Evolutionary conservation across 1,140 invertebrate genomes (phyloP).

Genomic region (Drosophila bifasciata): DNA sequence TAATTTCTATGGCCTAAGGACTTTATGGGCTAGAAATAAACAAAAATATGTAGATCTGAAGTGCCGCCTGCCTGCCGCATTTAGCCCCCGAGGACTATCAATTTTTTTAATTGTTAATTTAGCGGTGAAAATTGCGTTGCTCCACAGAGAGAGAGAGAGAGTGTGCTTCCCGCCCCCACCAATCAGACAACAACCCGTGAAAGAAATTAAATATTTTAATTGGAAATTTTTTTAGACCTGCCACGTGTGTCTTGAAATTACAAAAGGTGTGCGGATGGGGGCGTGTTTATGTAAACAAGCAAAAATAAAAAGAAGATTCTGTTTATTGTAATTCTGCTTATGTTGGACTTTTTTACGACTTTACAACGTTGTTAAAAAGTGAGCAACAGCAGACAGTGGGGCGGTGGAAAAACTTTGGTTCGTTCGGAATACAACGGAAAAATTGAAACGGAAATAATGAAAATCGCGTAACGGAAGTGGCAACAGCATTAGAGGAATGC

Average conservation of each 20-base stretch:
- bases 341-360: constrained; percentile 70
- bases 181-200: constrained; percentile 74
- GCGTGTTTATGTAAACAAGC: constrained; percentile 60
- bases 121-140: constrained; percentile 74
- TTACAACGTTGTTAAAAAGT: constrained; percentile 79
- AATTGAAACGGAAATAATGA: constrained; percentile 83
- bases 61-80: constrained; percentile 5
- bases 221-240: constrained; percentile 68
- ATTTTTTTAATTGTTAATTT: constrained; percentile 83
- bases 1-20: constrained; percentile 45
- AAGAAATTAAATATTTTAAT: constrained; percentile 83
- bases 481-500: constrained; percentile 65
- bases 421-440: constrained; percentile 72
- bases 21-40: constrained; percentile 23
- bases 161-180: constrained; percentile 16
- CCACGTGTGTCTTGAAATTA: constrained; percentile 34
- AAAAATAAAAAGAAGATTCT: constrained; percentile 43
- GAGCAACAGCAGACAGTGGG: constrained; percentile 49
- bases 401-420: constrained; percentile 31
- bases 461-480: constrained; percentile 82
- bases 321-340: constrained; percentile 44
- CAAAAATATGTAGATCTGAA: constrained; percentile 37
- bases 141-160: constrained; percentile 15
- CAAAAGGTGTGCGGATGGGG: not conserved
- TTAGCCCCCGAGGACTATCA: constrained; percentile 72